Evolutionary conservation across 1,140 invertebrate species (phyloP), one percentile per base, ranked within the genome.

Genomic region (Heliconius hermathena): DNA sequence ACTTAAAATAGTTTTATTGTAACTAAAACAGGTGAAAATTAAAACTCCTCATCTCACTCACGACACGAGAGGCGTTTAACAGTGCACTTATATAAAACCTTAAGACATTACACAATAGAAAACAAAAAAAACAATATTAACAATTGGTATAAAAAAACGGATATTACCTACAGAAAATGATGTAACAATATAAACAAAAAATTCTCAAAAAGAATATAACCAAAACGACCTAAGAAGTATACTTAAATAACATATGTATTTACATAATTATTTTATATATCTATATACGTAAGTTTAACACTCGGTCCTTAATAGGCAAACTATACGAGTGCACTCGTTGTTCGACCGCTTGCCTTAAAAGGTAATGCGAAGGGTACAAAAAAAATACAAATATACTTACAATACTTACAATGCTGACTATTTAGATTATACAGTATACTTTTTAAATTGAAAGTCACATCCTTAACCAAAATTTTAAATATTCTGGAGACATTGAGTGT

Each of bases 371-470:
- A 41, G 29, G 73, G 57, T 66, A 38, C 5, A 76, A 3, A 46
- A n/a, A 76, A 76, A 71, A 76, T 22, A 76, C 60, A 16, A 38
- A 75, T n/a, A 74, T 38, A 75, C 38, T 74, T 16, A 6, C 9
- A 70, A 74, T 38, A 75, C 38, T 74, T 16, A 6, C 9, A 70
- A 70, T 66, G 26, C 74, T 29, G 54, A 66, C 41, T 76, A 46
- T 66, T 66, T 76, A 38, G 36, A 13, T 22, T 20, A 26, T 46
- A 66, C 2, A 9, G 18, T 2, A 1, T 46, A 46, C 3, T n/a
- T 52, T 54, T 57, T 57, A 57, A 22, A n/a, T 57, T 57, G 8
- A 13, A 11, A 3, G 11, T 41, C 41, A 41, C 11, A 41, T 41
- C 11, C 2, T 13, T 41, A 13, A 41, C 41, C 11, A 41, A 13